Evolutionary conservation across 2,797 vertebrate species (phyloP).

Genomic region (Odontamblyopus lacepedii): DNA sequence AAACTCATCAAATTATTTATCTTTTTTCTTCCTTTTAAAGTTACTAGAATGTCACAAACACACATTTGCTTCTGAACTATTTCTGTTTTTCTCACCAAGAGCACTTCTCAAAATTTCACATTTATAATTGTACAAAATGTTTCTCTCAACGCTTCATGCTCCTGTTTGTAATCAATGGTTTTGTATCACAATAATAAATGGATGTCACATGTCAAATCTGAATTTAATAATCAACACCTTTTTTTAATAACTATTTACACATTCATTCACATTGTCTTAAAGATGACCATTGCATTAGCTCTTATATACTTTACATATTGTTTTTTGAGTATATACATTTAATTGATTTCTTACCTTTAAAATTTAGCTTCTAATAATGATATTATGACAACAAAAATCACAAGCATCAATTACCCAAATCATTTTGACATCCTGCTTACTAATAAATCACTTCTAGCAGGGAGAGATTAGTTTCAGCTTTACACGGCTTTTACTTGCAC

Average conservation of each 20-base stretch:
- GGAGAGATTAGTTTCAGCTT: background rate
- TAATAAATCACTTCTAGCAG: background rate
- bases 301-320: no score
- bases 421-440: no score
- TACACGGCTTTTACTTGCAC: background rate
- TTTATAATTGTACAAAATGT: background rate
- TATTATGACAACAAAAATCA: no score
- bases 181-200: background rate
- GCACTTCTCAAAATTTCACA: background rate
- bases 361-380: no score
- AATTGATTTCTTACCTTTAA: no score
- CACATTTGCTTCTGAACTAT: background rate
- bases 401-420: no score
- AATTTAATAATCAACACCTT: no score
- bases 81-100: background rate
- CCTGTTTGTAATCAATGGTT: background rate
- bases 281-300: no score
- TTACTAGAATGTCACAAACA: background rate
- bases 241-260: background rate
- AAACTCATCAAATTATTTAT: background rate
- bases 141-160: background rate
- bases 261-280: background rate
- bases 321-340: no score
- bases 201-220: background rate
- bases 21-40: background rate